Evolutionary conservation across 2,888 invertebrate species (phyloP).

Genomic region (Hirtodrosophila trivittata): DNA sequence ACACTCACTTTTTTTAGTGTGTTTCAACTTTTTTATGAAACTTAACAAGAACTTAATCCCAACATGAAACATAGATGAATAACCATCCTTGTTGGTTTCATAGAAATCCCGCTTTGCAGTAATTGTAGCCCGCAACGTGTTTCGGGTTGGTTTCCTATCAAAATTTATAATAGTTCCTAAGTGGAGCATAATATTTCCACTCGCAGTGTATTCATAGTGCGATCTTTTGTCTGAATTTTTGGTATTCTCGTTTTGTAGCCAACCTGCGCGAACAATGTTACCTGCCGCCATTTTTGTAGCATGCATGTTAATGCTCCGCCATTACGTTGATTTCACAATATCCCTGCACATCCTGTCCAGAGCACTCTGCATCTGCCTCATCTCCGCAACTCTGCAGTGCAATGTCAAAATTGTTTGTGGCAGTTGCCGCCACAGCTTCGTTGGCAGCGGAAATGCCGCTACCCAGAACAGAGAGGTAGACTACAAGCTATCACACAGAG

Average conservation of each 20-base stretch:
- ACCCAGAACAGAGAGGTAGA: constrained; percentile 14
- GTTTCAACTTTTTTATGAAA: neutral
- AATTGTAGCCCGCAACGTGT: too few species aligned
- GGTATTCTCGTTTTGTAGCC: constrained; percentile 48
- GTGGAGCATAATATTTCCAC: too few species aligned
- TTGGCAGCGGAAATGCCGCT: constrained; percentile 72
- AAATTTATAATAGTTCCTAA: too few species aligned
- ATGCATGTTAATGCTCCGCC: constrained; percentile 72
- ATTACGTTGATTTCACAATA: constrained; percentile 79
- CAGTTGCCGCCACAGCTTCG: constrained; percentile 69
- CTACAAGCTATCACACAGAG: neutral
- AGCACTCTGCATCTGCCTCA: constrained; percentile 43
- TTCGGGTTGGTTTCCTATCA: too few species aligned
- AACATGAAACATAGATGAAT: too few species aligned
- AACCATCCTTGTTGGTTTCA: too few species aligned
- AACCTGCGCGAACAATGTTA: constrained; percentile 46
- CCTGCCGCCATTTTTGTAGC: constrained; percentile 58
- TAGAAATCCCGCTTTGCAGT: too few species aligned
- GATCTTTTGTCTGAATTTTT: neutral
- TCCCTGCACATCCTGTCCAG: constrained; percentile 75
- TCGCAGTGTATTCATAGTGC: constrained; percentile 28
- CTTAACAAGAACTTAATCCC: neutral
- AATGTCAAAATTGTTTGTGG: constrained; percentile 77
- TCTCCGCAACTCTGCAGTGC: constrained; percentile 48
- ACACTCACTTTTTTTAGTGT: constrained; percentile 12